phyloP scores from a whole-genome alignment of 2,113 vertebrate species.

The Sialia sialis region DNA sequence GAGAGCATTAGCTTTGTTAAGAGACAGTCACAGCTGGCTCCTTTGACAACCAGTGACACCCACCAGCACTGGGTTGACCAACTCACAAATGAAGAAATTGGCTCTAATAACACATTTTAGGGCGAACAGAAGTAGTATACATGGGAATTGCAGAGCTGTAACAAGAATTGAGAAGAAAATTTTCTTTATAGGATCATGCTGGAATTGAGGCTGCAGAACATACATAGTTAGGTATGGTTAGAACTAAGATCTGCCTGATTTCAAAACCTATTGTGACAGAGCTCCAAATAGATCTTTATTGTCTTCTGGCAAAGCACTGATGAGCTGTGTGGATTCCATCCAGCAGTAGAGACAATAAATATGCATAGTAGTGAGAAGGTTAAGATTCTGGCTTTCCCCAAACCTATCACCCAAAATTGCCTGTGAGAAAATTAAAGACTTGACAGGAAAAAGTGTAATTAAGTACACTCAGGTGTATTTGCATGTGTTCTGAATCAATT shows the following conservation, averaged over 20 bases:
- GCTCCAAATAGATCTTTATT: background rate
- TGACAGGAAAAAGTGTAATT: conserved; percentile 14
- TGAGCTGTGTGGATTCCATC: background rate
- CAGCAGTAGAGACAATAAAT: background rate
- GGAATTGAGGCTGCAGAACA: background rate
- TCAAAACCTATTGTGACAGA: background rate
- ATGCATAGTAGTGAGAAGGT: background rate
- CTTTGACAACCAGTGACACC: background rate
- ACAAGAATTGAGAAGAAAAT: background rate
- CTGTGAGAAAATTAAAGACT: background rate
- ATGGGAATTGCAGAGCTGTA: background rate
- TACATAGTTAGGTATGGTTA: background rate
- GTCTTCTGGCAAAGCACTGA: background rate
- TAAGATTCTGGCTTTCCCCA: background rate
- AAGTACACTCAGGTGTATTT: background rate
- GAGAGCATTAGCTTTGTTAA: background rate
- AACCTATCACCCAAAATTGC: background rate
- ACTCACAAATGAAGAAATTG: background rate
- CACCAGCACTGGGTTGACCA: background rate
- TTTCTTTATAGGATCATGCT: background rate
- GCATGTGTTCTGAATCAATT: background rate
- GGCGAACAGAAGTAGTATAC: background rate
- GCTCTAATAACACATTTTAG: background rate
- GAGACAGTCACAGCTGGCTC: background rate
- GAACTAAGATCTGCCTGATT: background rate